Percentiles rank a stretch among this genome's conserved stretches.
These are phyloP conservation scores for Ammodytes marinus DNA, from an alignment of 2,113 vertebrate genomes.

Conservation along the genomic window DNA sequence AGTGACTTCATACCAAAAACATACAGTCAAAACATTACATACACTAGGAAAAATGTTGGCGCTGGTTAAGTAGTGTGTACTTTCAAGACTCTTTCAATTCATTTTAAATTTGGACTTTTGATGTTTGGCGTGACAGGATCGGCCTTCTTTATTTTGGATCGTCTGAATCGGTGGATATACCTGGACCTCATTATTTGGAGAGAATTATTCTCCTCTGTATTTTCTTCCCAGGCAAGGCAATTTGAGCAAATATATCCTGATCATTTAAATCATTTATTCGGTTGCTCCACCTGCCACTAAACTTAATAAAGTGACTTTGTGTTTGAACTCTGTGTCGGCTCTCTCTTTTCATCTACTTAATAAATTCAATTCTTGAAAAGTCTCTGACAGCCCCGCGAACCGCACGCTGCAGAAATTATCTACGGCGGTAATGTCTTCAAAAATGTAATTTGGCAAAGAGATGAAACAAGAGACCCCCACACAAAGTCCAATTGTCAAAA, in stretches of 20 bases:
- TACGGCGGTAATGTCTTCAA: conserved; percentile 20
- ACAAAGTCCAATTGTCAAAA: conserved; percentile 31
- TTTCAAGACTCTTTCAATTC: conserved; percentile 15
- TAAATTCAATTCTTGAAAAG: conserved; percentile 36
- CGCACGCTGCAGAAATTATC: conserved; percentile 13
- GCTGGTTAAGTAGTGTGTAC: conserved; percentile 10
- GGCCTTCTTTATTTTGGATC: conserved; percentile 2
- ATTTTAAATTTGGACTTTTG: conserved; percentile 34
- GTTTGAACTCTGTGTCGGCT: conserved; percentile 70
- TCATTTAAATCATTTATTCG: conserved; percentile 38
- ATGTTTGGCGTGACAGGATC: conserved; percentile 43
- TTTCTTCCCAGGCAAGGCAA: conserved; percentile 23
- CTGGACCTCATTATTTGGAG: conserved; percentile 28
- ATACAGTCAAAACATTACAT: conserved; percentile 25
- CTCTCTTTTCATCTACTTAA: conserved; percentile 63
- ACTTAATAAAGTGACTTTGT: conserved; percentile 80
- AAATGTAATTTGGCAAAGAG: conserved; percentile 40
- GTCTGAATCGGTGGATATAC: conserved; percentile 2
- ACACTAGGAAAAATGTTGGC: conserved; percentile 1
- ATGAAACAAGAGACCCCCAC: conserved; percentile 41
- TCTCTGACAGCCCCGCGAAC: conserved; percentile 17
- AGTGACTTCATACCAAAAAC: conserved; percentile 12
- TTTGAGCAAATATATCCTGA: conserved; percentile 35
- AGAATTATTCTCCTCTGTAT: conserved; percentile 3
- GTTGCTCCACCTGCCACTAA: conserved; percentile 50